These are phyloP conservation scores for Phylloscopus whistleri DNA, from an alignment of 2,113 vertebrate species.

Conservation along the genomic window DNA sequence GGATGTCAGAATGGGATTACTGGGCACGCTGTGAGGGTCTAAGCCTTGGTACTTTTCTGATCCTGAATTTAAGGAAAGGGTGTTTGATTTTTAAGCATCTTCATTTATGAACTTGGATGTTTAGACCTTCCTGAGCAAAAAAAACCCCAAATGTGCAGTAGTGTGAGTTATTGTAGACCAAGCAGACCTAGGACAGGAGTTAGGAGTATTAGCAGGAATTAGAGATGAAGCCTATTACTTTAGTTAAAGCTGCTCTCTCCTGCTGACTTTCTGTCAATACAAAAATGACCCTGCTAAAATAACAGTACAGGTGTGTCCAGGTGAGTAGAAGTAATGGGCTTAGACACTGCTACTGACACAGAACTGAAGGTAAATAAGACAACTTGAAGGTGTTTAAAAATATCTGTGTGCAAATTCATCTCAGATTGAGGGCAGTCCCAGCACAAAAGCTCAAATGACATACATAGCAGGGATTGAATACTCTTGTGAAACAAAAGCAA, in stretches of 20 bases:
- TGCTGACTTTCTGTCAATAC: not conserved
- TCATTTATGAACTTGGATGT: not conserved
- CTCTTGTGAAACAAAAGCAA: not conserved
- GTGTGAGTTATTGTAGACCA: not conserved
- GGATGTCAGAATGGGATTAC: not conserved
- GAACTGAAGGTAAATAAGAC: not conserved
- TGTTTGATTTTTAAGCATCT: not conserved
- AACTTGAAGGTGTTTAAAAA: not conserved
- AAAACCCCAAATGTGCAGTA: accelerated
- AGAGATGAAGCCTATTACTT: not conserved
- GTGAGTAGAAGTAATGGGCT: not conserved
- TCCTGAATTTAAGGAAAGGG: not conserved
- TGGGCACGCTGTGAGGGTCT: not conserved
- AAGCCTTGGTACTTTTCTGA: not conserved
- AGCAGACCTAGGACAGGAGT: not conserved
- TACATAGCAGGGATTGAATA: not conserved
- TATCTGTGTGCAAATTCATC: not conserved
- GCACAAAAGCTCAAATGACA: not conserved
- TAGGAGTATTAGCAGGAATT: not conserved
- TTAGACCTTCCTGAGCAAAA: not conserved
- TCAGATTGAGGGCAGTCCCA: not conserved
- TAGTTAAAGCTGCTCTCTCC: not conserved
- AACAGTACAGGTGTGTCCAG: not conserved
- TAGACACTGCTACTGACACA: not conserved
- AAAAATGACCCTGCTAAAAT: not conserved